A percentile compares a stretch with the other conserved stretches of the same genome.
Conservation (phyloP, 2,888 invertebrate species). For the Tetramorium bicarinatum region DNA sequence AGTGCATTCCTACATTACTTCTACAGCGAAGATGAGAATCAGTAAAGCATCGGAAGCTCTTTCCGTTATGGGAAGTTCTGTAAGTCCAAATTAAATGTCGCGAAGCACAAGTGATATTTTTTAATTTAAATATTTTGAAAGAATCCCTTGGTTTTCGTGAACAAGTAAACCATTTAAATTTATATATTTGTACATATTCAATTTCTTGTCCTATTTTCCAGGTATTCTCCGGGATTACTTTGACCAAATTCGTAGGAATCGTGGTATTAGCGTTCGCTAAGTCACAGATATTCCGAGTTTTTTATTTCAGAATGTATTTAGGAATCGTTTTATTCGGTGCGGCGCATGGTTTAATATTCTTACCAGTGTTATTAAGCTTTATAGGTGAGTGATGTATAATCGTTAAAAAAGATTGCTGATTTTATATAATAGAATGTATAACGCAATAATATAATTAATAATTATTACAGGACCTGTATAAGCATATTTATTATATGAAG, state of each 20-base stretch:
- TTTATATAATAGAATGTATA: background rate
- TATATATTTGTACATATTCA: background rate
- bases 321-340: constrained; percentile 97
- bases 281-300: constrained; percentile 96
- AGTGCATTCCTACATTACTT: constrained; percentile 90
- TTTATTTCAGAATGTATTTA: constrained; percentile 98
- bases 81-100: constrained; percentile 85
- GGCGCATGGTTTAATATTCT: constrained; percentile 95
- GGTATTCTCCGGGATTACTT: constrained; percentile 97
- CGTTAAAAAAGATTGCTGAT: background rate
- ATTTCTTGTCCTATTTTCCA: constrained; percentile 82
- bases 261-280: constrained; percentile 96
- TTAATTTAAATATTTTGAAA: background rate
- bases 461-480: constrained; percentile 68
- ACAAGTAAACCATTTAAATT: constrained; percentile 1
- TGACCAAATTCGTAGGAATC: constrained; percentile 97
- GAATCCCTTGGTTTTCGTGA: background rate
- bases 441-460: constrained; percentile 17
- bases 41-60: constrained; percentile 92
- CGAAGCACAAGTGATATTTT: background rate
- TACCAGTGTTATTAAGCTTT: constrained; percentile 96
- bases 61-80: constrained; percentile 94
- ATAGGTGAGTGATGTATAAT: constrained; percentile 87
- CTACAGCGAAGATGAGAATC: constrained; percentile 85
- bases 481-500: background rate